Evolutionary conservation across 1,140 invertebrate genomes (phyloP).

Genomic region (Eumaeus atala): DNA sequence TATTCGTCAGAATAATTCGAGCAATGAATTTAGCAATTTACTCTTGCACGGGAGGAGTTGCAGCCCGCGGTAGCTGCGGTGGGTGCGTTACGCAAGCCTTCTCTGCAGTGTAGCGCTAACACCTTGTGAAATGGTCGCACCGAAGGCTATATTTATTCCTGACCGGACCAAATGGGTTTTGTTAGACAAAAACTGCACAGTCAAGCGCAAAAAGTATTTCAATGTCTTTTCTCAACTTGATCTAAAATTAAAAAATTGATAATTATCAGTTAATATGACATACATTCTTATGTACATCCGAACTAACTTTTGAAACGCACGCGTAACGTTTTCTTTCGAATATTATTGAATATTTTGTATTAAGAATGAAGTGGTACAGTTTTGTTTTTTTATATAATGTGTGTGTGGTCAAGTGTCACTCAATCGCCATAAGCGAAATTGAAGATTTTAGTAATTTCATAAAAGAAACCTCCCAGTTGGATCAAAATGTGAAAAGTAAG

Average conservation of each 20-base stretch:
- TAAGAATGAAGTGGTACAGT: conserved; percentile 41
- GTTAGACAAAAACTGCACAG: conserved; percentile 50
- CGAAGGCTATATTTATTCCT: conserved; percentile 67
- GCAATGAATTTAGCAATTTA: conserved; percentile 54
- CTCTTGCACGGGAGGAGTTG: conserved; percentile 43
- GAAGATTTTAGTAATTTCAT: conserved; percentile 61
- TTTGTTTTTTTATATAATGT: conserved; percentile 39
- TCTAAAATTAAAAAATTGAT: conserved; percentile 21
- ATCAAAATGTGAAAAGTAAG: conserved; percentile 61
- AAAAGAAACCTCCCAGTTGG: conserved; percentile 53
- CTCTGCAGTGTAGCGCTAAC: conserved; percentile 48
- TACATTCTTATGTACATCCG: conserved; percentile 28
- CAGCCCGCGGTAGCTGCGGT: conserved; percentile 30
- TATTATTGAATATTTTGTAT: conserved; percentile 10
- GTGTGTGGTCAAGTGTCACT: conserved; percentile 43
- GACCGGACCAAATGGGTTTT: conserved; percentile 59
- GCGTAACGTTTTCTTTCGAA: conserved; percentile 6
- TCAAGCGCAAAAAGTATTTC: conserved; percentile 27
- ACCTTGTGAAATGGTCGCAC: conserved; percentile 72
- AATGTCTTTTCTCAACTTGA: conserved; percentile 14
- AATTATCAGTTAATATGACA: conserved; percentile 44
- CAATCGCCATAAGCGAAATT: conserved; percentile 51
- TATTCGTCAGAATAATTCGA: conserved; percentile 36
- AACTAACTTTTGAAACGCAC: not conserved
- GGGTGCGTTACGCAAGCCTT: conserved; percentile 52